These are phyloP conservation scores for Micromesistius poutassou DNA, from an alignment of 2,797 vertebrate genomes.

Conservation along the genomic window DNA sequence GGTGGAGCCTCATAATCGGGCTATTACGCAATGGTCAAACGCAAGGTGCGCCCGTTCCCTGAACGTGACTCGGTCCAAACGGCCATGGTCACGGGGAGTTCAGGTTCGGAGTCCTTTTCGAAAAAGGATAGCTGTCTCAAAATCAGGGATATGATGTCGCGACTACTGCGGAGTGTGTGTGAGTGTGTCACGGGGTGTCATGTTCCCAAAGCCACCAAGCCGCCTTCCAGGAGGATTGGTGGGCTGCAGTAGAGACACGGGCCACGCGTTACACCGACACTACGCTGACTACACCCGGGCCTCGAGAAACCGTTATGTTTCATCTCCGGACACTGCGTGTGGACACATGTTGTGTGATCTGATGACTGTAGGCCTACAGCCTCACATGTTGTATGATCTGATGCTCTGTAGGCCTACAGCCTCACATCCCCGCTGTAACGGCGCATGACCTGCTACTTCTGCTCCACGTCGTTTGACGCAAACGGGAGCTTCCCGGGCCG, in stretches of 20 bases:
- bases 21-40: conserved; percentile 67
- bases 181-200: conserved; percentile 34
- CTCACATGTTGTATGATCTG: not conserved
- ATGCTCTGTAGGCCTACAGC: not conserved
- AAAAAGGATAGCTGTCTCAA: conserved; percentile 9
- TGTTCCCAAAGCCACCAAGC: conserved; percentile 18
- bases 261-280: conserved; percentile 23
- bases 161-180: conserved; percentile 28
- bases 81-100: conserved; percentile 24
- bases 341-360: no score
- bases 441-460: not conserved
- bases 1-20: conserved; percentile 42
- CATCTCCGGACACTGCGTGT: no score
- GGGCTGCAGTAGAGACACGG: conserved; percentile 27
- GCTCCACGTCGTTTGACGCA: not conserved
- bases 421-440: not conserved
- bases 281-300: not conserved
- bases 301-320: not conserved
- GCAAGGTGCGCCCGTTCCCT: conserved; percentile 59
- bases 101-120: not conserved
- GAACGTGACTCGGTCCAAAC: conserved; percentile 39
- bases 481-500: not conserved
- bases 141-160: conserved; percentile 31
- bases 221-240: conserved; percentile 13
- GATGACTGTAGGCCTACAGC: not conserved